Evolutionary conservation across 2,113 vertebrate species (phyloP).

Genomic region (Ellobius talpinus): DNA sequence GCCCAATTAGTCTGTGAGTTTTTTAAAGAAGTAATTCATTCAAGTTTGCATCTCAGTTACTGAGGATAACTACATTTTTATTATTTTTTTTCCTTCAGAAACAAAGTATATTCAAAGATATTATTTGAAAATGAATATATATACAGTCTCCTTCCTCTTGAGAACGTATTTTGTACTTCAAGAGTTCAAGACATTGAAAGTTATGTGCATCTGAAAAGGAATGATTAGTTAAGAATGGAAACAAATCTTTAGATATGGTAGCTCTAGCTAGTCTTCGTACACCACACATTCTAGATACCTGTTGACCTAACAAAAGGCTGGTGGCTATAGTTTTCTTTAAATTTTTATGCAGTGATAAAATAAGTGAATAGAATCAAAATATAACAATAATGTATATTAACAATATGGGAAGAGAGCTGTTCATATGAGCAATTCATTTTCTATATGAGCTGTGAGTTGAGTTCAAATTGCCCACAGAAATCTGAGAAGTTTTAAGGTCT

Average conservation of each 20-base stretch:
- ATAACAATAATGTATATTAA: conserved; percentile 25
- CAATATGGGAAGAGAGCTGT: conserved; percentile 3
- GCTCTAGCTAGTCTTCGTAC: conserved; percentile 13
- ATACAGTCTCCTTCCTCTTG: not conserved
- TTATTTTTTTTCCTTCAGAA: conserved; percentile 39
- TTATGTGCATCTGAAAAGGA: conserved; percentile 33
- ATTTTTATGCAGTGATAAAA: conserved; percentile 4
- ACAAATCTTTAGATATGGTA: not conserved
- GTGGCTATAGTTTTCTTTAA: conserved; percentile 10
- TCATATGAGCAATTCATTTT: conserved; percentile 32
- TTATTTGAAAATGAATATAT: not conserved
- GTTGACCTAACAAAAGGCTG: conserved; percentile 13
- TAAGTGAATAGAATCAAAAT: conserved; percentile 54
- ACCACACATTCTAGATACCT: conserved; percentile 1
- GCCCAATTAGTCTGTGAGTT: not conserved
- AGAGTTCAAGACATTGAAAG: conserved; percentile 33
- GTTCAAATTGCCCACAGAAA: conserved; percentile 31
- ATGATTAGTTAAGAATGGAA: conserved; percentile 33
- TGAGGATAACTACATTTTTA: conserved; percentile 7
- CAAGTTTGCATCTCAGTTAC: conserved; percentile 12
- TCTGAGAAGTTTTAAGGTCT: not conserved
- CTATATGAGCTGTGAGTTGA: conserved; percentile 44
- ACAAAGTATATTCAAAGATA: not conserved
- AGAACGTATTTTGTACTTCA: conserved; percentile 9
- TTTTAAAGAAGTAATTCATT: conserved; percentile 45